Base-by-base conservation (phyloP, 1,140 invertebrate species). In the Ceratosolen fusciceps region DNA sequence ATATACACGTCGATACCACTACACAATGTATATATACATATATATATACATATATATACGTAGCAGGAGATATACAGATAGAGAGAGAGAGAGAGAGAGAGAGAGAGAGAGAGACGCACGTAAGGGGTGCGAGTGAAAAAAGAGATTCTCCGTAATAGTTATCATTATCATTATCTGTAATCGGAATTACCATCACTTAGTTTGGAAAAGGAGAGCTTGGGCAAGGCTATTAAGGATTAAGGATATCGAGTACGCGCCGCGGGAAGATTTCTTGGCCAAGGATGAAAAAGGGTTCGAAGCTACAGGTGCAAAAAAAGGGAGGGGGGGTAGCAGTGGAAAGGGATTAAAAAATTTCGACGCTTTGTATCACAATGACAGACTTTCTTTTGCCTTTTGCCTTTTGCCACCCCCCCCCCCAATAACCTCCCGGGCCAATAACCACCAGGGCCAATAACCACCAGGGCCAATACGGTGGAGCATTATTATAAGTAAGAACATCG, bases 1-100 rank as follows among this genome's bases (percentile, higher is more conserved):
- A 77, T 52, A 70, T 77, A 77, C 24, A 74, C 60, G 60, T 79
- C 58, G 29, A 74, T 79, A 74, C n/a, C n/a, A n/a, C 62, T 74
- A 68, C 47, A 68, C 58, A 24, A 68, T 79, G 73, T 79, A 68
- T 68, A 68, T 29, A 74, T 58, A 68, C 34, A 58, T 58, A 65
- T 54, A 67, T 26, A 47, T 14, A 75, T 34, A 58, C 5, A 65
- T 34, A 65, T 34, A 34, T 19, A 72, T 21, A 34, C 34, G 19
- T 72, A 72, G 21, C n/a, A n/a, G 19, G 31, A 70, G n/a, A 52
- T 78, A 78, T 78, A 73, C 58, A 78, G 39, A 78, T 72, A 52
- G n/a, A n/a, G n/a, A n/a, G n/a, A n/a, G n/a, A n/a, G n/a, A n/a
- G n/a, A n/a, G n/a, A n/a, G n/a, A n/a, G n/a, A n/a, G n/a, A n/a